These are phyloP conservation scores for Andrena camellia DNA, from an alignment of 2,888 invertebrate genomes.

Conservation along the genomic window DNA sequence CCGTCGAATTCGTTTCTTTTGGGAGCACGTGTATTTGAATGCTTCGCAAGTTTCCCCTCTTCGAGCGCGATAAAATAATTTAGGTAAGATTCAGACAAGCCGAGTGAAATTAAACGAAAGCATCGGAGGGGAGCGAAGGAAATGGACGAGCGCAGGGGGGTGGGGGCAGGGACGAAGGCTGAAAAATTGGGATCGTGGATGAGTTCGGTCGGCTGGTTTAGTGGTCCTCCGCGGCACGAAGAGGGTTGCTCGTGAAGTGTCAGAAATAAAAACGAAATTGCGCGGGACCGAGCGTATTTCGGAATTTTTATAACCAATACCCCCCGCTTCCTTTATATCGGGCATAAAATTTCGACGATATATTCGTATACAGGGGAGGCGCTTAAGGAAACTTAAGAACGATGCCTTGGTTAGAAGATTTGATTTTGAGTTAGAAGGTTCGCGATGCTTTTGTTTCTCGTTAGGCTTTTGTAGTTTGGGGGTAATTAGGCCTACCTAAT, in stretches of 20 bases:
- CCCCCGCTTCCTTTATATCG: slow-evolving; percentile 7
- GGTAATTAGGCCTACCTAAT: neutral
- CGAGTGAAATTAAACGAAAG: neutral
- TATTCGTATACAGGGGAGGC: neutral
- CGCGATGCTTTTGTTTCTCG: no score
- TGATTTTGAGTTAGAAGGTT: no score
- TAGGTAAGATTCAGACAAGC: neutral
- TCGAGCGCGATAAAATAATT: neutral
- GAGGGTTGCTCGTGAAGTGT: slow-evolving; percentile 2
- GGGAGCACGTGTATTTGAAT: neutral
- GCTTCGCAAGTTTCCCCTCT: neutral
- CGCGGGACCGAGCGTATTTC: neutral
- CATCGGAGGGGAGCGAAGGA: neutral
- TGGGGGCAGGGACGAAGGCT: neutral
- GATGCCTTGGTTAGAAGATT: neutral
- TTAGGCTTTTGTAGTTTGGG: no score
- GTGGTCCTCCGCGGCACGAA: neutral
- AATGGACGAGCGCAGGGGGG: neutral
- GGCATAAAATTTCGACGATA: slow-evolving; percentile 15
- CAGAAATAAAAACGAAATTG: slow-evolving; percentile 27
- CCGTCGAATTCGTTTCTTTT: neutral
- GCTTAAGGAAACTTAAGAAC: neutral
- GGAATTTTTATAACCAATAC: slow-evolving; percentile 35
- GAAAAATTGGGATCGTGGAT: slow-evolving; percentile 18
- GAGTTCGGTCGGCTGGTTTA: neutral